A percentile compares a stretch with the other conserved stretches of the same genome.
Conservation (phyloP, 2,113 vertebrate species). For the Asarcornis scutulata region DNA sequence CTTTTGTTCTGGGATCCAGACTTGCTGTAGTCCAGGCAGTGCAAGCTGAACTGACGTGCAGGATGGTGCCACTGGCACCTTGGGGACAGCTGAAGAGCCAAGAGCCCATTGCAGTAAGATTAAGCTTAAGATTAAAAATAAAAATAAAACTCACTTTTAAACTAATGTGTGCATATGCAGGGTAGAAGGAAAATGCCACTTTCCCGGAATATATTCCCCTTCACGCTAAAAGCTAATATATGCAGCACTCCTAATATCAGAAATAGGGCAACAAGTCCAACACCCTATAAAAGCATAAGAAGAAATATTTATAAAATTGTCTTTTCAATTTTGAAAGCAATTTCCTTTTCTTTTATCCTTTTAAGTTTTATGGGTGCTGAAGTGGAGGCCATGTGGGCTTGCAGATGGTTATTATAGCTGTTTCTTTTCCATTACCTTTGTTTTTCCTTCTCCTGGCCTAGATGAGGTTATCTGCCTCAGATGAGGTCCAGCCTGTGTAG, state of each 20-base stretch:
- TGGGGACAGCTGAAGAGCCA: neutral
- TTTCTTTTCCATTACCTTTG: neutral
- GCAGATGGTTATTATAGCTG: neutral
- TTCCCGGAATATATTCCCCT: neutral
- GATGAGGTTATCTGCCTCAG: neutral
- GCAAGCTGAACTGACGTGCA: neutral
- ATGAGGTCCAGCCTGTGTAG: neutral
- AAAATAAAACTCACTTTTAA: neutral
- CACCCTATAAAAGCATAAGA: neutral
- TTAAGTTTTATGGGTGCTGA: slow-evolving; percentile 5
- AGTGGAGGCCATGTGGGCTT: neutral
- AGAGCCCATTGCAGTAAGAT: neutral
- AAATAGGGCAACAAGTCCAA: neutral
- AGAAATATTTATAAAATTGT: slow-evolving; percentile 12
- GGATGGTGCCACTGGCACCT: neutral
- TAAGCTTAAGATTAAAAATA: neutral
- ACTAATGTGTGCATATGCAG: neutral
- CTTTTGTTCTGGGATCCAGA: neutral
- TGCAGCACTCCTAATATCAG: neutral
- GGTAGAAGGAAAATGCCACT: neutral
- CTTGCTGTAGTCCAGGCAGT: neutral
- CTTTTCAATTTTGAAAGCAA: neutral
- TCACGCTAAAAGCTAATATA: neutral
- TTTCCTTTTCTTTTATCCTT: slow-evolving; percentile 36
- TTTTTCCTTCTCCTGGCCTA: neutral